These are phyloP conservation scores for Agelas oroides DNA, from an alignment of 37 sponge, comb jelly and placozoan species.

Conservation along the genomic window DNA sequence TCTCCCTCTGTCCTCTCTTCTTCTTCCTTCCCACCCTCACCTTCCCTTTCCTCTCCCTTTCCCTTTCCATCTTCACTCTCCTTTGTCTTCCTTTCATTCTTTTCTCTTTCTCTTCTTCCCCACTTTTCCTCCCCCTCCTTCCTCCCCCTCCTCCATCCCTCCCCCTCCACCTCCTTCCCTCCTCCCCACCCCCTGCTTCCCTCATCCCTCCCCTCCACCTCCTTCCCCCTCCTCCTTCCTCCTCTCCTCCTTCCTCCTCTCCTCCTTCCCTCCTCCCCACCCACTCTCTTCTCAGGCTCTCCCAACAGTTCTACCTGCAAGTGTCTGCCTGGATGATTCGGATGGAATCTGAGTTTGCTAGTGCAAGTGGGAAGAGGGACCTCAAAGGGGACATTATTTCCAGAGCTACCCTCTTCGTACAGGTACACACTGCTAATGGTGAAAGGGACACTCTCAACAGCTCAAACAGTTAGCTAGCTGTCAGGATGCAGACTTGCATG, in stretches of 20 bases:
- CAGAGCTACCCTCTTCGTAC: slow-evolving; percentile 36
- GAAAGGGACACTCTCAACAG: too few relatives aligned
- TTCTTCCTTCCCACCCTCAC: neutral
- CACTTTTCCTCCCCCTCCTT: too few relatives aligned
- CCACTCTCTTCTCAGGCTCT: slow-evolving; percentile 17
- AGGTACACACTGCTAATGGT: slow-evolving; percentile 6
- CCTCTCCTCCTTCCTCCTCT: neutral
- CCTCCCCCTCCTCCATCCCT: neutral
- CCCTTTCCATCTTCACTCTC: neutral
- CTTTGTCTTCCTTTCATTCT: too few relatives aligned
- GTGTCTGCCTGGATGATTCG: slow-evolving; percentile 85
- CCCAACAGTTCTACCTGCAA: slow-evolving; percentile 73
- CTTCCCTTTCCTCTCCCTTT: neutral
- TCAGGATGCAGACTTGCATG: too few relatives aligned
- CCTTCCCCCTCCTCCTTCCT: neutral
- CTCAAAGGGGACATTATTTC: slow-evolving; percentile 33
- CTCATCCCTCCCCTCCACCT: neutral
- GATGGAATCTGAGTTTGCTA: slow-evolving; percentile 78
- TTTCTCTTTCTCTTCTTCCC: slow-evolving; percentile 10
- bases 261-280: neutral
- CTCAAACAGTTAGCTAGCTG: too few relatives aligned
- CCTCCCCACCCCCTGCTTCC: too few relatives aligned
- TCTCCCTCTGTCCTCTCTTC: neutral
- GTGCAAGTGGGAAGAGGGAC: neutral
- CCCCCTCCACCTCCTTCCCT: neutral